Evolutionary conservation across 2,113 vertebrate species (phyloP).

Genomic region (Pachyramphus minor): DNA sequence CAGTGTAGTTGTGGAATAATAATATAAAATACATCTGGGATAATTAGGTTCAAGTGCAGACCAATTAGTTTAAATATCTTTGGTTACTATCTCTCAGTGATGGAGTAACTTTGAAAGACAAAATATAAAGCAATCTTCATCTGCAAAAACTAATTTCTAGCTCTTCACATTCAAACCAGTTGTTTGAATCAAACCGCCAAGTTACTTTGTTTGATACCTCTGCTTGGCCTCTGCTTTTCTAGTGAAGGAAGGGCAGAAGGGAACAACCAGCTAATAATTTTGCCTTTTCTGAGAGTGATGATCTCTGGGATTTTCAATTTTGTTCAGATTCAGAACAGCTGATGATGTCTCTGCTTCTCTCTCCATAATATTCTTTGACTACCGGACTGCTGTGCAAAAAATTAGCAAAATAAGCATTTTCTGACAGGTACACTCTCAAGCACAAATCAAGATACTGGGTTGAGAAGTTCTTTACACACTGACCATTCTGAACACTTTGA

Average conservation of each 20-base stretch:
- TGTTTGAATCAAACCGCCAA: not conserved
- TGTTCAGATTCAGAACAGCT: not conserved
- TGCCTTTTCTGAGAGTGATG: not conserved
- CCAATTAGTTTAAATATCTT: conserved; percentile 56
- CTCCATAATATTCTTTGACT: not conserved
- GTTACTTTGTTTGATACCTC: not conserved
- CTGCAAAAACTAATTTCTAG: not conserved
- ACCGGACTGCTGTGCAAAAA: not conserved
- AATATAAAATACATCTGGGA: conserved; percentile 23
- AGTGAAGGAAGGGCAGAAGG: not conserved
- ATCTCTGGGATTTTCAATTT: not conserved
- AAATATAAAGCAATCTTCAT: not conserved
- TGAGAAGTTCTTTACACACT: not conserved
- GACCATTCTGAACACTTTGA: not conserved
- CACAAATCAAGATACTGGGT: not conserved
- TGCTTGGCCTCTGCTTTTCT: not conserved
- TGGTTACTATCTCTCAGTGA: conserved; percentile 48
- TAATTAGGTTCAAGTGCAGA: conserved; percentile 30
- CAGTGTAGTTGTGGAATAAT: not conserved
- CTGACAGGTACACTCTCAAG: not conserved
- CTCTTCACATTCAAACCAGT: not conserved
- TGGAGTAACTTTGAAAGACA: conserved; percentile 44
- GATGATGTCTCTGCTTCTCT: not conserved
- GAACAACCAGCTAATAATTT: not conserved
- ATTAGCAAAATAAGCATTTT: not conserved